Percentiles rank a stretch among this genome's conserved stretches.
These are phyloP conservation scores for Lycocerus yunnanus DNA, from an alignment of 2,888 invertebrate species.

Conservation along the genomic window DNA sequence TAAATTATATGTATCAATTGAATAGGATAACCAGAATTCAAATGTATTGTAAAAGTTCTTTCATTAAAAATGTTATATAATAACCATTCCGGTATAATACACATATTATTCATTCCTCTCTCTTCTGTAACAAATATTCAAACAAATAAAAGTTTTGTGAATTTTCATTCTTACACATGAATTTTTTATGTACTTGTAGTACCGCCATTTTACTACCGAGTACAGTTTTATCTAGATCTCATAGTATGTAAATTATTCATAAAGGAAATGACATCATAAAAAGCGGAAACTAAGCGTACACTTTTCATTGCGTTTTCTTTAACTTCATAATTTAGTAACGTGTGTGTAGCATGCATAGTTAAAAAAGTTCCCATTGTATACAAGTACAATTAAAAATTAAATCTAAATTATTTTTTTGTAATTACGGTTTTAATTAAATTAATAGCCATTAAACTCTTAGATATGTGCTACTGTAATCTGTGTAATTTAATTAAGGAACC, in stretches of 20 bases:
- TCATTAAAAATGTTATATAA: not conserved
- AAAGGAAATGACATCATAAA: constrained; percentile 47
- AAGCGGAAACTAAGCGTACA: constrained; percentile 45
- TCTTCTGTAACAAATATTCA: constrained; percentile 1
- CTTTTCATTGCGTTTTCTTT: constrained; percentile 46
- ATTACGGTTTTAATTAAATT: not conserved
- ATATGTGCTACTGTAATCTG: not conserved
- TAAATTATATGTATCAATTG: too few relatives aligned
- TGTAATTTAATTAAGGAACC: constrained; percentile 10
- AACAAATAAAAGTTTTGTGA: constrained; percentile 21
- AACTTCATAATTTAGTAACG: constrained; percentile 33
- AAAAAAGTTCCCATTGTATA: not conserved
- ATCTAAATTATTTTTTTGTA: not conserved
- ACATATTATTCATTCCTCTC: too few relatives aligned
- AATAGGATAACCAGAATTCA: not conserved
- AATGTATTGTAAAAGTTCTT: not conserved
- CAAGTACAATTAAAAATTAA: not conserved
- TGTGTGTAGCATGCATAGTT: not conserved
- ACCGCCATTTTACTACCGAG: constrained; percentile 18
- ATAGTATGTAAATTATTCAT: constrained; percentile 45
- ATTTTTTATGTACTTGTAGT: constrained; percentile 32
- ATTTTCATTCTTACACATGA: constrained; percentile 29
- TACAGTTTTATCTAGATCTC: constrained; percentile 24
- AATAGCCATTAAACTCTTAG: not conserved
- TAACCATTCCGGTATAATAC: not conserved